These are phyloP conservation scores for Apostichopus leukothele DNA, from an alignment of 53 echinoderm and acorn worm species.

Conservation along the genomic window DNA sequence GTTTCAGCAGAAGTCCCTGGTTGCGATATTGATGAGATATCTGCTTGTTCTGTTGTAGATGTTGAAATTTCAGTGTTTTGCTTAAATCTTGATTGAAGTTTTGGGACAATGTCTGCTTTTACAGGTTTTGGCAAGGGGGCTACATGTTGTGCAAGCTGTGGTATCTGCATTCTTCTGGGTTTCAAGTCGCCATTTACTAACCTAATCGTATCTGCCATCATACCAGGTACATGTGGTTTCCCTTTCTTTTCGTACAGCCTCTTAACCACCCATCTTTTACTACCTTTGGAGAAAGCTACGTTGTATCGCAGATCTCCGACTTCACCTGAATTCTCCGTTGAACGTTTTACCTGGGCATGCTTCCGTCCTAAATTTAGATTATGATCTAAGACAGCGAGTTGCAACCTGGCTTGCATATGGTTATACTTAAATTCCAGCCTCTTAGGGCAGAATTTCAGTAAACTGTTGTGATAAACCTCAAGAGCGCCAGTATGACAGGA, in stretches of 20 bases:
- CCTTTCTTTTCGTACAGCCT: neutral
- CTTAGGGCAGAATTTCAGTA: conserved; percentile 59
- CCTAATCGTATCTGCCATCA: neutral
- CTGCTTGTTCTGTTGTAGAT: too few relatives aligned
- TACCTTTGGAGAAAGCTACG: conserved; percentile 9
- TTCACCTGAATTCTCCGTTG: neutral
- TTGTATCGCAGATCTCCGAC: neutral
- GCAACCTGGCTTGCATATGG: conserved; percentile 37
- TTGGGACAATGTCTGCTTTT: neutral
- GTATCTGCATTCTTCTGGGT: neutral
- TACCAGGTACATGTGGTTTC: neutral
- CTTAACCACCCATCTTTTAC: conserved; percentile 26
- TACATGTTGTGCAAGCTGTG: conserved; percentile 14
- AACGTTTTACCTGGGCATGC: neutral
- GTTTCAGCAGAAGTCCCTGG: too few relatives aligned
- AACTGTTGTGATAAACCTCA: conserved; percentile 54
- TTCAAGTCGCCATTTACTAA: neutral
- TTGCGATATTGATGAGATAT: too few relatives aligned
- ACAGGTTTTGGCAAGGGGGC: conserved; percentile 23
- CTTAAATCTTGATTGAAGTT: too few relatives aligned
- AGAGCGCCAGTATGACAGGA: conserved; percentile 62
- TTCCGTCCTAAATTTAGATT: conserved; percentile 48
- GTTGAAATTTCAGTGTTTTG: too few relatives aligned
- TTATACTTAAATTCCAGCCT: conserved; percentile 46
- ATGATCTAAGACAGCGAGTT: conserved; percentile 55